Evolutionary conservation across 2,888 invertebrate genomes (phyloP).

Genomic region (Callyntrura sp.): DNA sequence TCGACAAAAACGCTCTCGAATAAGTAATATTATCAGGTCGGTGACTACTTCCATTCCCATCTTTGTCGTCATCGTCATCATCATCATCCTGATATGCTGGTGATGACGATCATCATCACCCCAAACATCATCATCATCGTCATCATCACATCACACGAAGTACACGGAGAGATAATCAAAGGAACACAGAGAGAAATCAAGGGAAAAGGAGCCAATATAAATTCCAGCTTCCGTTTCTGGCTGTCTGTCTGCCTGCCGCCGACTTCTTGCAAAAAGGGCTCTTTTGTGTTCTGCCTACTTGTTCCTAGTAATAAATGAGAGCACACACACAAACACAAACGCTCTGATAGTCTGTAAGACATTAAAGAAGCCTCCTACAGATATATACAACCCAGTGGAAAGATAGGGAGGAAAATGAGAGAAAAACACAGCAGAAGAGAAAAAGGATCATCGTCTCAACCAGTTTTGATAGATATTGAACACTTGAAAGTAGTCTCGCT

Average conservation of each 20-base stretch:
- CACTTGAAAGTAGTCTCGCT: slow-evolving; percentile 59
- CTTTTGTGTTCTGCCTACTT: slow-evolving; percentile 21
- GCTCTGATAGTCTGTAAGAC: neutral
- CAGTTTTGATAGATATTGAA: slow-evolving; percentile 74
- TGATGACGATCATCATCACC: slow-evolving; percentile 30
- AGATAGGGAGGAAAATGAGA: slow-evolving; percentile 48
- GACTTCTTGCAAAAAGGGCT: slow-evolving; percentile 47
- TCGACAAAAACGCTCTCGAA: slow-evolving; percentile 5
- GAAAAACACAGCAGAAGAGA: slow-evolving; percentile 27
- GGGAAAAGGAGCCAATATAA: slow-evolving; percentile 81
- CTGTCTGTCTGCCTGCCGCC: slow-evolving; percentile 40
- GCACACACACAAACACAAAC: neutral
- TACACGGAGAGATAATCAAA: slow-evolving; percentile 76
- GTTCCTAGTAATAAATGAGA: slow-evolving; percentile 18
- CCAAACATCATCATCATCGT: neutral
- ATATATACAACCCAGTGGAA: neutral
- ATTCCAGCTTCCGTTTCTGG: slow-evolving; percentile 71
- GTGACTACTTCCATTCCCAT: slow-evolving; percentile 8
- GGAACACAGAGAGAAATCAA: slow-evolving; percentile 74
- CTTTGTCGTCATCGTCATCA: slow-evolving; percentile 55
- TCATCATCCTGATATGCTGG: too few relatives aligned
- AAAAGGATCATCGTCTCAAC: slow-evolving; percentile 68
- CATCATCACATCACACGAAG: slow-evolving; percentile 69
- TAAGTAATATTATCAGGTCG: neutral
- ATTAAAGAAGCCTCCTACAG: too few relatives aligned